Base-by-base conservation (phyloP, 2,797 vertebrate genomes). In the Ptychadena robeensis region DNA sequence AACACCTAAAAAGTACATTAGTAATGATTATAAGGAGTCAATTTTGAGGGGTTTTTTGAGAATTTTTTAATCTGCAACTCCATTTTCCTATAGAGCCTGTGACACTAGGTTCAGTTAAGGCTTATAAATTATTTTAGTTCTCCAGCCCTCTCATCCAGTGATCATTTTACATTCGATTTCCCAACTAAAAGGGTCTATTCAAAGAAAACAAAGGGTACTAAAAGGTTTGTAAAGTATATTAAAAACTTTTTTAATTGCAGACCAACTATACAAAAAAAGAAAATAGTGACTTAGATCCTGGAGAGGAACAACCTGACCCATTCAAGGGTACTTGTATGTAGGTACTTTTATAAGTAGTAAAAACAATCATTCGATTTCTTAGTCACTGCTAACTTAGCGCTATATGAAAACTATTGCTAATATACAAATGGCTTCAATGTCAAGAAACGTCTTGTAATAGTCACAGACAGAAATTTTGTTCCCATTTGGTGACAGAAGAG, bases 381-480 rank as follows among this genome's bases (percentile, higher is more conserved):
- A 25, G 48, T 48, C 22, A 10, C 9, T 53, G 40, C 40, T 40
- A 34, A 78, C 5, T 9, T 31, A 32, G 30, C 30, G 53, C 40
- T 32, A 78, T 27, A 15, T 64, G 73, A 35, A 38, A 64, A 64
- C 74, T 77, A 76, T 76, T 76, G 63, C 74, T 77, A 77, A 77
- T 66, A 77, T 77, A 77, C 74, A 77, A 77, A 77, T 77, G 63
- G 64, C 75, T 78, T 78, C 48, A 34, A 30, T 78, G 64, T 78
- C 38, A 66, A 57, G 48, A 18, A 67, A 78, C 40, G 15, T 65
- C 38, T 44, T 57, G 40, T 53, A 34, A 35, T 48, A 53, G 48
- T 67, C 64, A 78, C 63, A 66, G 25, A 65, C 63, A 75, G 28
- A 25, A 31, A 18, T n/a, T 44, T 22, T 65, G 15, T 40, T 38